Evolutionary conservation across 2,113 vertebrate genomes (phyloP).

Genomic region (Gadus chalcogrammus): DNA sequence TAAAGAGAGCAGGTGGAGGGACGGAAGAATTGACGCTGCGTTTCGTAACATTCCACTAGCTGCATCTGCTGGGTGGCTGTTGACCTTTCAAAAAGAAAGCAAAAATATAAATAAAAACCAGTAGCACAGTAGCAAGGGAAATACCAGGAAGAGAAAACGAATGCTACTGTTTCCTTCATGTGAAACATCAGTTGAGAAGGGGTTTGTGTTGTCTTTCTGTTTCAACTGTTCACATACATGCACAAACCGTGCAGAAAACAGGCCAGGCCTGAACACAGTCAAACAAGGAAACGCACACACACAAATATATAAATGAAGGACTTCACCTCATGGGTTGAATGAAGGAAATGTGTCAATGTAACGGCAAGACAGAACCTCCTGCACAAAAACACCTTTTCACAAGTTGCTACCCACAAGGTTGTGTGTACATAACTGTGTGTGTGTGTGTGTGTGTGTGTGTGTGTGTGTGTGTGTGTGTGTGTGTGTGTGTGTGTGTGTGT

Average conservation of each 20-base stretch:
- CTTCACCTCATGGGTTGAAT: constrained; percentile 13
- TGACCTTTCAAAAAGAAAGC: not conserved
- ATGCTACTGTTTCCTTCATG: no score
- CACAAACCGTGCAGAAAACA: not conserved
- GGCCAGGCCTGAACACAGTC: constrained; percentile 3
- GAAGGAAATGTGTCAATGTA: constrained; percentile 50
- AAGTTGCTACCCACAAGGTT: constrained; percentile 4
- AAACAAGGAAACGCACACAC: constrained; percentile 3
- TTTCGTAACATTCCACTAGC: no score
- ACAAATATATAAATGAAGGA: constrained; percentile 31
- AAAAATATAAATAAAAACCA: not conserved
- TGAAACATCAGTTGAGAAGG: not conserved
- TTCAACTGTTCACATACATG: not conserved
- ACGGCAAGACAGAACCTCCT: constrained; percentile 27
- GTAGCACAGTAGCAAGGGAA: constrained; percentile 1
- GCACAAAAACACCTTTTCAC: constrained; percentile 51
- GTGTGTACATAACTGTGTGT: constrained; percentile 4
- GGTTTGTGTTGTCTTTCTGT: not conserved
- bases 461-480: not conserved
- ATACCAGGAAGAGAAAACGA: not conserved
- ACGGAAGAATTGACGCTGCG: constrained; percentile 4
- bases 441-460: no score
- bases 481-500: no score
- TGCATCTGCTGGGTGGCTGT: no score
- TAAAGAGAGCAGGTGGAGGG: constrained; percentile 16